phyloP scores from a whole-genome alignment of 2,113 vertebrate genomes.

The Oceanodroma tethys region DNA sequence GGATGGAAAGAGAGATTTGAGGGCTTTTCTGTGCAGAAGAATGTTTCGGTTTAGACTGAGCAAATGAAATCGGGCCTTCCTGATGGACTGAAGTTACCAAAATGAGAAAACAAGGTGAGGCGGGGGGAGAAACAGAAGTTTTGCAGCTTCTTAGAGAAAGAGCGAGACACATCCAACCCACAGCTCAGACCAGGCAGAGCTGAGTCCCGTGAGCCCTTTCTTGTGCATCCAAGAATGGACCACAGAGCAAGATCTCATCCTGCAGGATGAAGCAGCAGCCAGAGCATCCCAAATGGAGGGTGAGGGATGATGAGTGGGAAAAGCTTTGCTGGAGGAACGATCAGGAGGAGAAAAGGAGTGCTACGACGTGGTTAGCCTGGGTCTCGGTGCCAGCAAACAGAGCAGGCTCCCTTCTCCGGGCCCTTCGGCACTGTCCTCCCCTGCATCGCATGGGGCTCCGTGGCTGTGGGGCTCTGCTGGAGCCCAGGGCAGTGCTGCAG shows the following conservation, averaged over 20 bases:
- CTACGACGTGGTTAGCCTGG: rapidly evolving
- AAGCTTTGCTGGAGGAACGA: neutral
- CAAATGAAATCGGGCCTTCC: neutral
- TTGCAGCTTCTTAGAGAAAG: neutral
- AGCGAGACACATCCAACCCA: neutral
- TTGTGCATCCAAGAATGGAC: neutral
- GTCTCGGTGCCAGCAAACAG: neutral
- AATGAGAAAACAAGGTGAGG: neutral
- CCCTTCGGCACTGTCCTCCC: neutral
- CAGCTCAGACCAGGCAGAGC: neutral
- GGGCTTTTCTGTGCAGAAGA: slow-evolving; percentile 3
- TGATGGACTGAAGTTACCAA: neutral
- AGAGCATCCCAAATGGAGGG: neutral
- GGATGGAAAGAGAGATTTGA: slow-evolving; percentile 1
- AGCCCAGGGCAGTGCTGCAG: neutral
- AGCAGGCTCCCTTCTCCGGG: neutral
- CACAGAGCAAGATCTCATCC: neutral
- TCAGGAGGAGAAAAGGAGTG: neutral
- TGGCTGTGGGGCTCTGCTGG: neutral
- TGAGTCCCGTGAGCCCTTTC: neutral
- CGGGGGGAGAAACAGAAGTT: neutral
- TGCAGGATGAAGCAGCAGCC: neutral
- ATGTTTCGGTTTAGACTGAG: slow-evolving; percentile 1
- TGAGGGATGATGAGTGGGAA: neutral
- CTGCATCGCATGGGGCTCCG: rapidly evolving